A percentile compares a stretch with the other conserved stretches of the same genome.
Conservation (phyloP, 2,888 invertebrate species). For the Horisme vitalbata region DNA sequence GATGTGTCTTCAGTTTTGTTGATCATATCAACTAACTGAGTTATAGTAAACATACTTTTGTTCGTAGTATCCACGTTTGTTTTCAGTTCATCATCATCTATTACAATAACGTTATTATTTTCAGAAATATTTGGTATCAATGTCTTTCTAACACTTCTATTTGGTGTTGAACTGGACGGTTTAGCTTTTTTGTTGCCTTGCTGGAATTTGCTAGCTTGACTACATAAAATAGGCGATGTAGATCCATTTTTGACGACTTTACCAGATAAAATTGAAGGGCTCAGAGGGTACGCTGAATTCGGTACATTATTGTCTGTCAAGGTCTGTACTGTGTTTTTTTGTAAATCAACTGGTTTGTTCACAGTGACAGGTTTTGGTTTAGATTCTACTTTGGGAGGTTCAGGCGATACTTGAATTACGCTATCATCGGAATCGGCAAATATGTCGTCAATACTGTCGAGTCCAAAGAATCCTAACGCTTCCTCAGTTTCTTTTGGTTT, state of each 20-base stretch:
- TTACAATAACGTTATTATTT: slow-evolving; percentile 28
- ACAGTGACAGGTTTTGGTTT: background rate
- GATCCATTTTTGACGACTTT: slow-evolving; percentile 37
- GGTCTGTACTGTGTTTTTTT: background rate
- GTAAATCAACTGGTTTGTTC: background rate
- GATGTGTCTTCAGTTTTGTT: slow-evolving; percentile 52
- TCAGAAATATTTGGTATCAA: slow-evolving; percentile 34
- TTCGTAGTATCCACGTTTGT: slow-evolving; percentile 44
- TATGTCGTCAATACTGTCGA: slow-evolving; percentile 75
- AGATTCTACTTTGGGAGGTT: slow-evolving; percentile 30
- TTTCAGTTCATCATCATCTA: slow-evolving; percentile 27
- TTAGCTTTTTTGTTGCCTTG: slow-evolving; percentile 48
- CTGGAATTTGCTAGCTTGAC: slow-evolving; percentile 56
- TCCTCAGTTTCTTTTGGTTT: slow-evolving; percentile 38
- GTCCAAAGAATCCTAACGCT: slow-evolving; percentile 65
- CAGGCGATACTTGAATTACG: slow-evolving; percentile 29
- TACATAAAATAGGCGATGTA: slow-evolving; percentile 65
- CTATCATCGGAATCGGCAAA: slow-evolving; percentile 66
- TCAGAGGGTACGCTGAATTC: slow-evolving; percentile 39
- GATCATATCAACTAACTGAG: slow-evolving; percentile 73
- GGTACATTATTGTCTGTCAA: slow-evolving; percentile 23
- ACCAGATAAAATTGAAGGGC: slow-evolving; percentile 71
- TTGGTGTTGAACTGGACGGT: slow-evolving; percentile 46
- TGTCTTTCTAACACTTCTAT: slow-evolving; percentile 43
- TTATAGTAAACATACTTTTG: slow-evolving; percentile 72